Evolutionary conservation across 2,888 invertebrate genomes (phyloP).

Genomic region (Pantelozetes paolii): DNA sequence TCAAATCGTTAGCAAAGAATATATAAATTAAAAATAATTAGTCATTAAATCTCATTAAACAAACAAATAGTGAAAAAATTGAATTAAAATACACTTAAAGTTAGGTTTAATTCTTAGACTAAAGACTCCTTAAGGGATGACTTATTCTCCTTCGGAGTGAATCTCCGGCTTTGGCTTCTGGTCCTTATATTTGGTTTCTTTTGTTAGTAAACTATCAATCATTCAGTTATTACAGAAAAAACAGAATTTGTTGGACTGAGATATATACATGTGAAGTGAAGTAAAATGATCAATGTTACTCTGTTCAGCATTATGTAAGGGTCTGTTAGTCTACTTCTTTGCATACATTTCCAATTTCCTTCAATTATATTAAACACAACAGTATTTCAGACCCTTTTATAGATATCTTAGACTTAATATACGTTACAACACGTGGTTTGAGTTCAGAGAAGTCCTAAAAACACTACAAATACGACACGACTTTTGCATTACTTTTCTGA

Average conservation of each 20-base stretch:
- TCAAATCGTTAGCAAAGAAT: too few species aligned
- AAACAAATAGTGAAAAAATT: constrained; percentile 5
- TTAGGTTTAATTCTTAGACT: constrained; percentile 3
- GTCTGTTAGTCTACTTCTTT: too few species aligned
- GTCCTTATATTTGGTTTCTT: constrained; percentile 19
- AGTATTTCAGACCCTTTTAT: too few species aligned
- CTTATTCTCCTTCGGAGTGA: not conserved
- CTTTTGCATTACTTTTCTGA: constrained; percentile 21
- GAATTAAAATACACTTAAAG: not conserved
- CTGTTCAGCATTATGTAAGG: too few species aligned
- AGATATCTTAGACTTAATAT: too few species aligned
- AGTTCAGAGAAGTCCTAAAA: not conserved
- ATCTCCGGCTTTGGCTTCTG: constrained; percentile 14
- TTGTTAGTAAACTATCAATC: constrained; percentile 25
- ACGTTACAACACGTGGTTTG: constrained; percentile 19
- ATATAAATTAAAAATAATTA: constrained; percentile 17
- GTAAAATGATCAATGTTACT: too few species aligned
- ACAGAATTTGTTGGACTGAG: not conserved
- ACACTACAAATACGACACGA: not conserved
- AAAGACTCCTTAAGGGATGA: constrained; percentile 23
- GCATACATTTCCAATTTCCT: too few species aligned
- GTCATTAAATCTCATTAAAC: constrained; percentile 3
- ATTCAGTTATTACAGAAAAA: constrained; percentile 8
- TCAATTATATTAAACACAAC: too few species aligned
- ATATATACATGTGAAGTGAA: not conserved